These are phyloP conservation scores for Meghimatium bilineatum DNA, from an alignment of 2,888 invertebrate species.

Conservation along the genomic window DNA sequence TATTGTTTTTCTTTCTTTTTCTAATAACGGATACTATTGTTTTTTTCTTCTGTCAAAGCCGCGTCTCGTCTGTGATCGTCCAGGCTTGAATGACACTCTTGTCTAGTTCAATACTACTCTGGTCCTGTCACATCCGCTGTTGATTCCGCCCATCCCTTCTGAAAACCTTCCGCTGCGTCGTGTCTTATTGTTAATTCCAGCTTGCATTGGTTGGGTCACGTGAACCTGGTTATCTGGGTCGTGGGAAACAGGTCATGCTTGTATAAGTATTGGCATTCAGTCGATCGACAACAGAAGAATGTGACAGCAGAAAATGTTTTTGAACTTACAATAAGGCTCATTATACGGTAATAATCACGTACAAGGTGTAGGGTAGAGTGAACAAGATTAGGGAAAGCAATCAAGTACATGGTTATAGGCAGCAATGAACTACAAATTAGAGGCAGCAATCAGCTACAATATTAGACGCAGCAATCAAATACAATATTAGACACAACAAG, in stretches of 20 bases:
- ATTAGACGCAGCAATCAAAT: no score
- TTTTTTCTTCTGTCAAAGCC: neutral
- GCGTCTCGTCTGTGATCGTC: neutral
- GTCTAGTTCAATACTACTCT: neutral
- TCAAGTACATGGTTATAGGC: no score
- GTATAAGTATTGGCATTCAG: neutral
- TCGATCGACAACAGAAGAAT: neutral
- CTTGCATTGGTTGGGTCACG: neutral
- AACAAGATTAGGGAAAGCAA: no score
- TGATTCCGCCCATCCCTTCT: neutral
- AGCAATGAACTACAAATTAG: no score
- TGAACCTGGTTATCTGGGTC: neutral
- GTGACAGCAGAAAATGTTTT: neutral
- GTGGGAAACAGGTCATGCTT: neutral
- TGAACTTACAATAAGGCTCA: no score
- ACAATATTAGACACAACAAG: no score
- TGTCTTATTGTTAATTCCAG: neutral
- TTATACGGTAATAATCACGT: no score
- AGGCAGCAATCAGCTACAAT: no score
- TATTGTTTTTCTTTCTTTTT: neutral
- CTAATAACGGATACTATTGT: neutral
- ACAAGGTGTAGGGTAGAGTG: no score
- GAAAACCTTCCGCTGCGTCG: neutral
- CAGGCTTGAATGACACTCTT: neutral
- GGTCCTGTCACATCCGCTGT: neutral